phyloP scores from a whole-genome alignment of 2,797 vertebrate genomes.

The Eupleurogrammus muticus region DNA sequence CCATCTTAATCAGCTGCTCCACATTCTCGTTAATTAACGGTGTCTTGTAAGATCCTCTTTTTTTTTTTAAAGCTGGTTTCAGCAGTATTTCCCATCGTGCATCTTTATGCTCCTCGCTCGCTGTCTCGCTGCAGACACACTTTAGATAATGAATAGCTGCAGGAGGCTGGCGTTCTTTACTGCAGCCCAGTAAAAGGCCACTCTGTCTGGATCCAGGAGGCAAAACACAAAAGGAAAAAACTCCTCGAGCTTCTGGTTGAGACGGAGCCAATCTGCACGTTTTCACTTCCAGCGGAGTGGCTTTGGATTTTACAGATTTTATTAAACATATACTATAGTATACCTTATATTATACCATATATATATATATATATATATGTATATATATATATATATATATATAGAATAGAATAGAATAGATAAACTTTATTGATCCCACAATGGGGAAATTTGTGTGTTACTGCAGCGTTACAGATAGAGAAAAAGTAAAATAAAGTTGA shows the following conservation, averaged over 20 bases:
- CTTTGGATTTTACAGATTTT: too few relatives aligned
- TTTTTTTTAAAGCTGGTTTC: slow-evolving; percentile 60
- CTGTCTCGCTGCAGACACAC: slow-evolving; percentile 76
- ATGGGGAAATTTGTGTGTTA: too few relatives aligned
- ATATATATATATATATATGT: too few relatives aligned
- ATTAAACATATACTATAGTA: too few relatives aligned
- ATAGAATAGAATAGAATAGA: too few relatives aligned
- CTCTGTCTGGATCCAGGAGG: slow-evolving; percentile 66
- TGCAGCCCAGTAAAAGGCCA: slow-evolving; percentile 72
- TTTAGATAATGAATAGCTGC: slow-evolving; percentile 81
- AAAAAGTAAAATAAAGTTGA: too few relatives aligned
- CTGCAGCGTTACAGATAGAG: too few relatives aligned
- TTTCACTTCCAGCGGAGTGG: too few relatives aligned
- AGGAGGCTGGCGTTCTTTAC: slow-evolving; percentile 72
- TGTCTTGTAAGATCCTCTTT: slow-evolving; percentile 47
- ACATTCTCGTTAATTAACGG: slow-evolving; percentile 60
- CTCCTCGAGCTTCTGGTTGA: slow-evolving; percentile 44
- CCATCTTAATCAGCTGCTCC: slow-evolving; percentile 50
- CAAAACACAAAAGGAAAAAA: slow-evolving; percentile 37
- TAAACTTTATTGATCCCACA: too few relatives aligned
- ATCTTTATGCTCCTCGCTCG: slow-evolving; percentile 47
- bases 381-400: too few relatives aligned
- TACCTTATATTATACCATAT: too few relatives aligned
- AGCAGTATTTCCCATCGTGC: slow-evolving; percentile 67
- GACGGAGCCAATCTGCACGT: slow-evolving; percentile 6